Conservation (phyloP, 2,888 invertebrate species). For the Notodromas monacha region DNA sequence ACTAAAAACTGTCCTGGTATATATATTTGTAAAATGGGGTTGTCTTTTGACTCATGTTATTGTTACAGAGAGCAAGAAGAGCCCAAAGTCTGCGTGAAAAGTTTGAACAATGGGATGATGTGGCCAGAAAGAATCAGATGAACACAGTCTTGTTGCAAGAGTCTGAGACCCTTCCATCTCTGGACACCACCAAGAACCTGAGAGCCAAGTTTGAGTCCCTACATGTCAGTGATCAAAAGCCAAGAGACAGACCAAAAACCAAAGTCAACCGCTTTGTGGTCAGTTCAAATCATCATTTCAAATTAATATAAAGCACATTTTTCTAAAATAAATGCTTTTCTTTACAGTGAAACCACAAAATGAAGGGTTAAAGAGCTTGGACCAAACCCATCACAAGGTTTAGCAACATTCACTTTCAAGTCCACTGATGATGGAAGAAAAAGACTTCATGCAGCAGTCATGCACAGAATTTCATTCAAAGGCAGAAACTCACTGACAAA, state of each 20-base stretch:
- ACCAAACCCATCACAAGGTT: too few species aligned
- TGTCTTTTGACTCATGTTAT: not conserved
- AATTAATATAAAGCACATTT: too few species aligned
- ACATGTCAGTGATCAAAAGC: constrained; percentile 1
- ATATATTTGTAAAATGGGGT: not conserved
- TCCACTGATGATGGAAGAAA: too few species aligned
- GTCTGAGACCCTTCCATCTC: not conserved
- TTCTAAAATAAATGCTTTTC: too few species aligned
- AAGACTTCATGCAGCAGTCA: too few species aligned
- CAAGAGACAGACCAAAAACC: not conserved
- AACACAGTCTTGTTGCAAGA: not conserved
- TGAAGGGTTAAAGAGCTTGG: too few species aligned
- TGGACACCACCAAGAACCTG: constrained; percentile 1
- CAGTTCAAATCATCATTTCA: too few species aligned
- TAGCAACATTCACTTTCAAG: too few species aligned
- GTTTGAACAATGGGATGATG: constrained; percentile 5
- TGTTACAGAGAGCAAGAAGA: not conserved
- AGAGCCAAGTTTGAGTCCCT: constrained; percentile 2
- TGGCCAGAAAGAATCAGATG: not conserved
- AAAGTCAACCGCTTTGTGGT: constrained; percentile 1
- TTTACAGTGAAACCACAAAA: too few species aligned
- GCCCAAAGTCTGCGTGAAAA: not conserved
- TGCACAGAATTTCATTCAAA: too few species aligned
- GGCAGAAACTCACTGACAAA: too few species aligned
- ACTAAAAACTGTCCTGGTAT: not conserved